Base-by-base conservation (phyloP, 2,797 vertebrate genomes). In the Denticeps clupeoides region DNA sequence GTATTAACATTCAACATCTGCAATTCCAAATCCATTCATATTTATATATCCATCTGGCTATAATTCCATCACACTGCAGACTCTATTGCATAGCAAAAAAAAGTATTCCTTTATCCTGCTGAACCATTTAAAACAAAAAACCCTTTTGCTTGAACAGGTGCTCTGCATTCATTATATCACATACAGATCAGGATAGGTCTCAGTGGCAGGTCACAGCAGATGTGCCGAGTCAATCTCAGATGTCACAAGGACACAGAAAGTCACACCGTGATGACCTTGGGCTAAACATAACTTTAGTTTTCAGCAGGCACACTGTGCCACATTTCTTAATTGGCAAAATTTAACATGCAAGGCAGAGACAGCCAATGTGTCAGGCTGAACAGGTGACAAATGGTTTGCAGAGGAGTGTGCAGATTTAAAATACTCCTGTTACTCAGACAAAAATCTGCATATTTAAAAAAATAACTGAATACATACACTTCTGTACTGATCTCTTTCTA, bases 81-180 rank as follows among this genome's bases (percentile, higher is more conserved):
- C n/a, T n/a, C n/a, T n/a, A n/a, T n/a, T n/a, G n/a, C n/a, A n/a
- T n/a, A n/a, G n/a, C n/a, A n/a, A n/a, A n/a, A n/a, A n/a, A n/a
- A n/a, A n/a, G n/a, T n/a, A n/a, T n/a, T n/a, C n/a, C n/a, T n/a
- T n/a, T n/a, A n/a, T n/a, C n/a, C n/a, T n/a, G n/a, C n/a, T n/a
- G n/a, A n/a, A n/a, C n/a, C n/a, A n/a, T n/a, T n/a, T n/a, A n/a
- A n/a, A n/a, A n/a, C n/a, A n/a, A 47, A 47, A 27, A 50, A 13
- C 32, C 33, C 44, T 47, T 47, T 40, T 45, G 51, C n/a, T 41
- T 7, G 15, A 53, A 51, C 50, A 56, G 53, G 50, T 53, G 61
- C 27, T 23, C 22, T 5, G 23, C 41, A 42, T 37, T 51, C 33
- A 54, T 62, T 54, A 58, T 35, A 42, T 21, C 28, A 18, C 11